Evolutionary conservation across 1,140 invertebrate species (phyloP), one percentile per base, ranked within the genome.

Genomic region (Drosophila bocki): DNA sequence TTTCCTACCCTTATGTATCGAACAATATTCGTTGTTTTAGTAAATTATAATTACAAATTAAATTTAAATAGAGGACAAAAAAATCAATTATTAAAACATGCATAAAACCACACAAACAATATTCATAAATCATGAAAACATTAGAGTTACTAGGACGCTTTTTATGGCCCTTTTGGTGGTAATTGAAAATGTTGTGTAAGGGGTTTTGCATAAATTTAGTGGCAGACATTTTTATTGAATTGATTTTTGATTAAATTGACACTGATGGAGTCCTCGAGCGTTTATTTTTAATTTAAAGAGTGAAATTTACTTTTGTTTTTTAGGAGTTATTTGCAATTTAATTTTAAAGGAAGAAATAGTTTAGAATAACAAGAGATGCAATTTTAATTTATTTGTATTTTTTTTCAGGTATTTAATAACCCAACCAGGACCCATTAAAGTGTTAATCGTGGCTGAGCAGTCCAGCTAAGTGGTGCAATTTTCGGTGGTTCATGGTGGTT

Each of bases 401-500:
- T 26, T 26, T 26, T 26, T 26, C 26, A 26, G 26, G 26, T 26
- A 7, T 17, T 42, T 17, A 9, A 2, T 6, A 44, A 2, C n/a
- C 42, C 12, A 19, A 19, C 12, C 7, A 15, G 53, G 19, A 22
- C 17, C 53, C 11, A 56, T 57, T 57, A 57, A 57, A 57, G 54
- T 26, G 54, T 41, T 57, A 32, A 42, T 59, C 35, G 53, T 22
- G 48, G 22, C 53, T 51, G 32, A 62, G 17, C 39, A 39, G 33
- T 35, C 12, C 39, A 17, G 57, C 17, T 44, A 65, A 65, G 62
- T 65, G 62, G 29, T 44, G 48, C 48, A 68, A 68, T 70, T 70
- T 53, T 67, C 39, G 67, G 47, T 15, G 15, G 22, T 48, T 48
- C 7, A 3, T 15, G 22, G 39, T 26, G 48, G 67, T 68, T 33